These are phyloP conservation scores for Lordiphosa stackelbergi DNA, from an alignment of 1,140 invertebrate species.

Conservation along the genomic window DNA sequence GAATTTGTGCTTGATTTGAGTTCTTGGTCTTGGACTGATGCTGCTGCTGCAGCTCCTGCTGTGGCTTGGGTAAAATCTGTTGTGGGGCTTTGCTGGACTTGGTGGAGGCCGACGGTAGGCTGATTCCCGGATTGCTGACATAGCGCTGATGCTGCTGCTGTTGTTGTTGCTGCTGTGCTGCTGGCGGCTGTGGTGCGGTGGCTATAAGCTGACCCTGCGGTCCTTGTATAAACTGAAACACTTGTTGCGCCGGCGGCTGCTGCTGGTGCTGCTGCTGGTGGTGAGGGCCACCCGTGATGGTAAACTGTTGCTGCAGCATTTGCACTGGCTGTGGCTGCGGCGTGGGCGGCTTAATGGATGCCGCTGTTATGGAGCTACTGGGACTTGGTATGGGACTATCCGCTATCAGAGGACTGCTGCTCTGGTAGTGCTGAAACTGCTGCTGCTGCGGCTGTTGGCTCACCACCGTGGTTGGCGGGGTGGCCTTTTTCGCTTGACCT, in stretches of 20 bases:
- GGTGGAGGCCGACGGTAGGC: conserved; percentile 34
- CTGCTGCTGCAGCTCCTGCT: conserved; percentile 44
- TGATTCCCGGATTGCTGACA: conserved; percentile 48
- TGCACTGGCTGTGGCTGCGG: conserved; percentile 65
- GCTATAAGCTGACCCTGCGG: conserved; percentile 73
- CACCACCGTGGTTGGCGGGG: conserved; percentile 31
- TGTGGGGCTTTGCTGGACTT: conserved; percentile 69
- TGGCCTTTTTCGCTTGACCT: conserved; percentile 74
- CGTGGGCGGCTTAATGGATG: conserved; percentile 71
- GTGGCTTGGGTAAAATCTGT: conserved; percentile 74
- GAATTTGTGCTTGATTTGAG: conserved; percentile 51
- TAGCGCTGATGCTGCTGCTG: conserved; percentile 48
- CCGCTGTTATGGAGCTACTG: conserved; percentile 61
- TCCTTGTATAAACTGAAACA: conserved; percentile 74
- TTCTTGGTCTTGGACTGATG: conserved; percentile 43
- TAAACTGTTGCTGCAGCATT: conserved; percentile 74
- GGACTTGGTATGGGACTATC: conserved; percentile 75
- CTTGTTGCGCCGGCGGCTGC: conserved; percentile 54
- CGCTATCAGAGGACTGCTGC: conserved; percentile 74
- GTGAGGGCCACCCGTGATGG: conserved; percentile 49
- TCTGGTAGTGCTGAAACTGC: conserved; percentile 72
- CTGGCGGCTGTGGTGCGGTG: conserved; percentile 44
- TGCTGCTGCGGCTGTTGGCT: conserved; percentile 42
- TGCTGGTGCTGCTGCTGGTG: conserved; percentile 52
- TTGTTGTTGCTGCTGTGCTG: conserved; percentile 35